Conservation (phyloP, 2,113 vertebrate genomes). For the Progne subis region DNA sequence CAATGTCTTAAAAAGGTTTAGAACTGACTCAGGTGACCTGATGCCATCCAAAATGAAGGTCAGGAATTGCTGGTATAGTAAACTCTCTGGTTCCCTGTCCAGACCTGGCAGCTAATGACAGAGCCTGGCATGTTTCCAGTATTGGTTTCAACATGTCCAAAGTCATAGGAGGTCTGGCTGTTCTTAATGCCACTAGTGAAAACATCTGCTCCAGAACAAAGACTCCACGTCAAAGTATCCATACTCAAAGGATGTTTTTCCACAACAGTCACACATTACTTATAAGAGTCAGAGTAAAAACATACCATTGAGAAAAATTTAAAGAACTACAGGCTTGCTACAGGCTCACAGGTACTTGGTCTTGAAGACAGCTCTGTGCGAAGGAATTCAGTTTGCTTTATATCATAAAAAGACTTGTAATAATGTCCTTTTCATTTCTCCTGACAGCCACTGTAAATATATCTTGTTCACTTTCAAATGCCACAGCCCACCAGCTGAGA, state of each 20-base stretch:
- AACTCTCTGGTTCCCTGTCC: background rate
- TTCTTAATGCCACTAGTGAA: background rate
- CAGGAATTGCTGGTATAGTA: background rate
- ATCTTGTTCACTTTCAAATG: background rate
- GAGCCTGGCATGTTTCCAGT: background rate
- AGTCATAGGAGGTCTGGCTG: background rate
- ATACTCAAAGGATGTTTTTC: background rate
- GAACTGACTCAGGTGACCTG: background rate
- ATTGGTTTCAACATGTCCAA: background rate
- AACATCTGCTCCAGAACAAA: background rate
- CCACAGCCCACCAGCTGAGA: background rate
- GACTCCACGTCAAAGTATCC: background rate
- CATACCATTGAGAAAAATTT: background rate
- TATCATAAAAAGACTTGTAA: background rate
- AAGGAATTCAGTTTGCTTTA: background rate
- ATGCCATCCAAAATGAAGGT: background rate
- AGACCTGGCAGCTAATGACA: background rate
- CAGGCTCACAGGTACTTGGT: background rate
- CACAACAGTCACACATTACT: background rate
- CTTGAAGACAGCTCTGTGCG: background rate
- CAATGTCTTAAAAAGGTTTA: background rate
- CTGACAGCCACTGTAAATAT: background rate
- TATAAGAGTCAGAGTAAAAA: background rate
- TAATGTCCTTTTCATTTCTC: background rate
- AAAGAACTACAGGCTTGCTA: background rate